These are phyloP conservation scores for Paraplagusia blochii DNA, from an alignment of 2,113 vertebrate genomes.

Conservation along the genomic window DNA sequence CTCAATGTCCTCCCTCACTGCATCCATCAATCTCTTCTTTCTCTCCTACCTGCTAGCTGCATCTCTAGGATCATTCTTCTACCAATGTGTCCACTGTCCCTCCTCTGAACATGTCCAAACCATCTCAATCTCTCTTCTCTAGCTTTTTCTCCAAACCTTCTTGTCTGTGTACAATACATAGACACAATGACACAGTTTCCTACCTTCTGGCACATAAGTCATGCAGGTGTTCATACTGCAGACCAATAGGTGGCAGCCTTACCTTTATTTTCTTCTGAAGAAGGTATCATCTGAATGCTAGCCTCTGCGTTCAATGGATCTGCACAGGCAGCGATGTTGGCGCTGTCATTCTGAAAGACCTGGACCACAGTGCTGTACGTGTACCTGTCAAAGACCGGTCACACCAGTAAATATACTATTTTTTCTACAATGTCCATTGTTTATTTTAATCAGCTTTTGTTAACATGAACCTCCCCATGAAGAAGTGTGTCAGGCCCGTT, in stretches of 20 bases:
- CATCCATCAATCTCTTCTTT: no score
- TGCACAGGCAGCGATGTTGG: constrained; percentile 58
- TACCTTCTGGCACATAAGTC: no score
- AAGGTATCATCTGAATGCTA: constrained; percentile 17
- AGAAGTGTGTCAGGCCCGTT: constrained; percentile 88
- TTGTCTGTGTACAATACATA: no score
- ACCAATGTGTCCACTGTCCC: no score
- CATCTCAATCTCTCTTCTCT: no score
- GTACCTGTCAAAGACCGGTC: constrained; percentile 57
- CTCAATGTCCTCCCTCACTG: no score
- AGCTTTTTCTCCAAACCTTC: no score
- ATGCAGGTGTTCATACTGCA: no score
- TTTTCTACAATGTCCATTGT: neutral
- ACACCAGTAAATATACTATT: neutral
- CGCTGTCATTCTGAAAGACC: constrained; percentile 51
- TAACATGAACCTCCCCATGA: constrained; percentile 86
- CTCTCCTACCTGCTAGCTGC: no score
- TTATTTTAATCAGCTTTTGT: neutral
- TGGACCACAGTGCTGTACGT: constrained; percentile 64
- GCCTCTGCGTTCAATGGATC: constrained; percentile 10
- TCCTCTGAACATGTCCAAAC: no score
- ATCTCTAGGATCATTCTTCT: no score
- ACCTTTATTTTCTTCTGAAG: constrained; percentile 43
- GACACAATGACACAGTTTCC: no score
- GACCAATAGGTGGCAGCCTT: neutral